Base-by-base conservation (phyloP, 2,113 vertebrate species). In the Pithys albifrons region DNA sequence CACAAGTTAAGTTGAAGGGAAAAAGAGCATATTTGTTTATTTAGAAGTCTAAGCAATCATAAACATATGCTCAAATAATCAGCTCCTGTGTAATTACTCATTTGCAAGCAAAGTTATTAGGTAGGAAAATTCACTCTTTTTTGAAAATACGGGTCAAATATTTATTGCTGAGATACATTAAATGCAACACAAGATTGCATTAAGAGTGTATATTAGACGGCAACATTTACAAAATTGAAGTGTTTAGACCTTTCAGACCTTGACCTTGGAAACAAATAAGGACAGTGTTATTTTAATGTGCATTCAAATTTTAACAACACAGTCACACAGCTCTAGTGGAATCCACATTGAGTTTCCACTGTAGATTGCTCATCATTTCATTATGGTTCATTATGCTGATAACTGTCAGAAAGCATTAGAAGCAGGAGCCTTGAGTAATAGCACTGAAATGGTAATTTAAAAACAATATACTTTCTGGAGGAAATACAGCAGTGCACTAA, bases 311-410 rank as follows among this genome's bases (percentile, higher is more conserved):
- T 97, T 96, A 97, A 97, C 97, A 97, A 88, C 96, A 95, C 88
- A 97, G 97, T 96, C 97, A 95, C 95, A 97, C 76, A 94, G 96
- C 93, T 96, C 97, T 96, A 72, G 81, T 97, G 97, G 97, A 97
- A 97, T 97, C 93, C 82, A 97, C 97, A 67, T 19, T 93, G 97
- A 97, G 96, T 97, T 98, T 98, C 97, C 97, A 98, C 97, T 89
- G 96, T 97, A 98, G 97, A 98, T 96, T 97, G 97, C 97, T 98
- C 97, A 97, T 98, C 98, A 98, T 98, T 98, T 98, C 98, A 98
- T 98, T 98, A 98, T 70, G 95, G 97, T 95, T 98, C 98, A 98
- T 98, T 98, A 98, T 97, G 97, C 91, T 97, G 98, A 98, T 98
- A 98, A 98, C 98, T 98, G 98, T 98, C 98, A 98, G 96, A 96